Evolutionary conservation across 35 echinoderm and acorn worm species (phyloP), one percentile per base, ranked within the genome.

Genomic region (Lytechinus pictus): DNA sequence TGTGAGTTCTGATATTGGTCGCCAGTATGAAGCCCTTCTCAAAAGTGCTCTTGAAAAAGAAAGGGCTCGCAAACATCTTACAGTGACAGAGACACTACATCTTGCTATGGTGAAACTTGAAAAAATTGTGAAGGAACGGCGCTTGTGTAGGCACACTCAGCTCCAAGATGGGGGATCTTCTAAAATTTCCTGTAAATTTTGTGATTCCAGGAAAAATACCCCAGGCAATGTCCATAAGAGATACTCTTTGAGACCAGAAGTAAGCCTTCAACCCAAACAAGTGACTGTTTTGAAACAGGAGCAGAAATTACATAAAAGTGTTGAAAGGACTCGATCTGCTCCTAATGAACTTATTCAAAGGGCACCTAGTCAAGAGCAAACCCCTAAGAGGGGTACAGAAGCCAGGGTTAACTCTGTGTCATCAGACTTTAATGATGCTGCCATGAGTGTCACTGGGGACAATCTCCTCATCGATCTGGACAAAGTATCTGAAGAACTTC

Each of bases 31-130:
- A 54, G 92, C 92, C 92, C 92, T 93, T 54, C 53, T 93, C 6
- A 93, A 54, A 27, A 93, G 92, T 93, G 92, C 92, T 57, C 92
- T 93, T 14, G 92, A 93, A 93, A 93, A 93, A 57, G 92, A 93
- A 54, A 93, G 92, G 53, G 54, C 92, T 10, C 28, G 92, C 9
- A 93, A 93, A 16, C 92, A 93, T 57, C 92, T 93, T 11, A 93
- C 92, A n/a, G 92, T 93, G 53, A 53, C 92, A 55, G 92, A 93
- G 92, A 93, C 92, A 93, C 28, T 93, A 27, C 92, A 93, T 10
- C 92, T 93, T 93, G 92, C 92, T 19, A 54, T 93, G 52, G 92
- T 93, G 8, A 93, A 93, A 27, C 21, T 93, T n/a, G 92, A 93
- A 28, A 55, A 13, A 57, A 54, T 93, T 11, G 92, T 93, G 4